A percentile compares a stretch with the other conserved stretches of the same genome.
Evolutionary conservation across 2,113 vertebrate species (phyloP).

Genomic region (Pachycephala philippinensis): DNA sequence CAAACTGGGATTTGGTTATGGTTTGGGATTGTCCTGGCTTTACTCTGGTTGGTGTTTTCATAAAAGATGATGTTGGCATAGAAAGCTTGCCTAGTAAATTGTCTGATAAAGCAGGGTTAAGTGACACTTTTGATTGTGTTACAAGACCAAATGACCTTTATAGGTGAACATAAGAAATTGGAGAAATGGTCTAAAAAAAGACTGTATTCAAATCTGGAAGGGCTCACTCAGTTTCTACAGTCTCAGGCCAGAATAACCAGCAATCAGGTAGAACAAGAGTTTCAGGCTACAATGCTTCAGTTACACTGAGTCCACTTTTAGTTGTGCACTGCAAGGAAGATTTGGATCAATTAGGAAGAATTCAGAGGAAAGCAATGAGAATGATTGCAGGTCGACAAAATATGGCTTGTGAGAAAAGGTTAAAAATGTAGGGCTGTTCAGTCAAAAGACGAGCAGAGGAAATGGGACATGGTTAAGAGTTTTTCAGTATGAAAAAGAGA

Average conservation of each 20-base stretch:
- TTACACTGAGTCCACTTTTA: neutral
- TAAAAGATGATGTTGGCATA: neutral
- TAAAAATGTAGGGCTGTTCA: neutral
- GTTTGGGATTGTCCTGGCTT: neutral
- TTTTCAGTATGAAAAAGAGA: neutral
- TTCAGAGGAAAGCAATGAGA: neutral
- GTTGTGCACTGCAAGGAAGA: neutral
- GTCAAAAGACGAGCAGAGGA: neutral
- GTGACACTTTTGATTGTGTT: neutral
- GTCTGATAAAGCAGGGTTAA: neutral
- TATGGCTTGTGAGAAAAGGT: neutral
- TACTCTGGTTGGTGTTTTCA: neutral
- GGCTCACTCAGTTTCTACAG: neutral
- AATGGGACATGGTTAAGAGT: neutral
- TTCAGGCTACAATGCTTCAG: neutral
- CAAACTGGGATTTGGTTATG: neutral
- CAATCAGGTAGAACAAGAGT: neutral
- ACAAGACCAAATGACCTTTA: neutral
- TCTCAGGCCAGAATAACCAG: neutral
- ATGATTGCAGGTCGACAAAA: neutral
- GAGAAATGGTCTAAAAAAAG: neutral
- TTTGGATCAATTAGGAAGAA: neutral
- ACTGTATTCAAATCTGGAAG: neutral
- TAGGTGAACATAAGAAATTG: neutral
- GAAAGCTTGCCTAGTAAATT: neutral